phyloP scores from a whole-genome alignment of 2,888 invertebrate genomes.

The Noctuana brunneofusca region DNA sequence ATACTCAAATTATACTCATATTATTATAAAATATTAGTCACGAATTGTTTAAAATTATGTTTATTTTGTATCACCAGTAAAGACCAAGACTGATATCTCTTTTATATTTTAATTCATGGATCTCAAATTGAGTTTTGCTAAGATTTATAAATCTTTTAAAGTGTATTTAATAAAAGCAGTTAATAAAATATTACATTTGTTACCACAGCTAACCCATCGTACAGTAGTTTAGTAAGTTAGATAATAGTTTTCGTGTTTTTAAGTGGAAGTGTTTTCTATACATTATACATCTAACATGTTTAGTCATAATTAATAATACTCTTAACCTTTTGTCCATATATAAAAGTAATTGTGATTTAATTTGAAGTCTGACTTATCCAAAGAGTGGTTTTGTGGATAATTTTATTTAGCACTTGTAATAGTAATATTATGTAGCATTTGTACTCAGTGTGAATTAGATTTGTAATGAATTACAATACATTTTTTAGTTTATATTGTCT shows the following conservation, averaged over 20 bases:
- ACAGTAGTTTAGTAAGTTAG: constrained; percentile 24
- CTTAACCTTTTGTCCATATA: constrained; percentile 43
- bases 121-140: constrained; percentile 15
- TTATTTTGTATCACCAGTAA: constrained; percentile 2
- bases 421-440: constrained; percentile 40
- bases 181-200: constrained; percentile 6
- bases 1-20: not conserved
- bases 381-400: constrained; percentile 51
- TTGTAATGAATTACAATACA: constrained; percentile 13
- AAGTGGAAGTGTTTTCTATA: constrained; percentile 27
- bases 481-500: constrained; percentile 25
- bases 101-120: constrained; percentile 14
- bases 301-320: constrained; percentile 26
- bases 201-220: constrained; percentile 20
- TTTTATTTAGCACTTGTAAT: constrained; percentile 34
- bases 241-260: constrained; percentile 28
- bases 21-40: not conserved
- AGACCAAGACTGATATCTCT: constrained; percentile 26
- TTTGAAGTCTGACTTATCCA: constrained; percentile 65
- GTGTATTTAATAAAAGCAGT: not conserved
- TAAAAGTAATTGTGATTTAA: constrained; percentile 49
- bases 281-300: constrained; percentile 13
- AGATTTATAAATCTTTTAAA: not conserved
- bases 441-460: constrained; percentile 38
- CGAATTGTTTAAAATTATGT: not conserved